Evolutionary conservation across 2,113 vertebrate species (phyloP).

Genomic region (Eulemur macaco): DNA sequence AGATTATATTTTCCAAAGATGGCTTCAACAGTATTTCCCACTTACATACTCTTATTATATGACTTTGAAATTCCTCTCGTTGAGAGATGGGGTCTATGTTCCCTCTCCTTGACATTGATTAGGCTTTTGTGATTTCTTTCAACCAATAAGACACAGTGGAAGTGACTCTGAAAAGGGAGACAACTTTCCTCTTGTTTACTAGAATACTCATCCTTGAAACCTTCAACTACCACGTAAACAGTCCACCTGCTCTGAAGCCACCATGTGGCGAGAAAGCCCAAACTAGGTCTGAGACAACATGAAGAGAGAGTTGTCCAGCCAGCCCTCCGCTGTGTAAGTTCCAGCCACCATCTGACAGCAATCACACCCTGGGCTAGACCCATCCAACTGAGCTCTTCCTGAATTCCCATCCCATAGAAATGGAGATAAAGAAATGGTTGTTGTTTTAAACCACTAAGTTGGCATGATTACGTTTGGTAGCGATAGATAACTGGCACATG

Average conservation of each 20-base stretch:
- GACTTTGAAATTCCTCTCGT: not conserved
- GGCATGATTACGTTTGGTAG: not conserved
- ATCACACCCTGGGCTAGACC: not conserved
- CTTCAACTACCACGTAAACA: not conserved
- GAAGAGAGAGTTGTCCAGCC: not conserved
- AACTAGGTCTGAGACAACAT: not conserved
- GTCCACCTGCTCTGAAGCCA: not conserved
- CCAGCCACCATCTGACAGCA: not conserved
- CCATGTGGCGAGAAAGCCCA: not conserved
- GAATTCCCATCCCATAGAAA: slow-evolving; percentile 6
- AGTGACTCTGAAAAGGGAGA: not conserved
- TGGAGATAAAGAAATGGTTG: not conserved
- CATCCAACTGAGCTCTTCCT: not conserved
- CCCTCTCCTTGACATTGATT: not conserved
- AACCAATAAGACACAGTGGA: not conserved
- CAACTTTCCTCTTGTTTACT: not conserved
- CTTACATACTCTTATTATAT: not conserved
- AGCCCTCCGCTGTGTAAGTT: not conserved
- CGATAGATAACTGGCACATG: not conserved
- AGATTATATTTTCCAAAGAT: not conserved
- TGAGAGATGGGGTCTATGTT: not conserved
- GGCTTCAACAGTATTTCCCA: not conserved
- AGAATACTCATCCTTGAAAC: not conserved
- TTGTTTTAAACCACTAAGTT: not conserved
- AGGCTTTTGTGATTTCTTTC: not conserved